Base-by-base conservation (phyloP, 2,113 vertebrate species). In the Mohoua ochrocephala region DNA sequence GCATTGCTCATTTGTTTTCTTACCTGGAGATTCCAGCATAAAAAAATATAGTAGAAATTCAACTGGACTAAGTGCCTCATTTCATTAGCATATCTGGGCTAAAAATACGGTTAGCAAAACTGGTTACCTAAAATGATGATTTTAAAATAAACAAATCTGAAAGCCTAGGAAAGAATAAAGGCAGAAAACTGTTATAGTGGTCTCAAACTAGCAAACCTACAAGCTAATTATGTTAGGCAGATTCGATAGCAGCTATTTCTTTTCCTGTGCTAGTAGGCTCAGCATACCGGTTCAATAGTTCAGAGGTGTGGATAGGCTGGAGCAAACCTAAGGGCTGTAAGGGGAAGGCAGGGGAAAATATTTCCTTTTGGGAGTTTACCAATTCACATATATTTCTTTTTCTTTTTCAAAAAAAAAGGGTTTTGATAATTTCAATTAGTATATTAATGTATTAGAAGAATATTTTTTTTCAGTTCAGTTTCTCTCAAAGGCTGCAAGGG, bases 391-490 rank as follows among this genome's bases (percentile, higher is more conserved):
- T 10, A 37, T 14, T 50, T 60, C 2, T 65, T 57, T 60, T 64
- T 49, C 20, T 39, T 21, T 59, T 52, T 9, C 12, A 1, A 27
- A 45, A 73, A 11, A 1, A 31, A 56, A 0, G 14, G 2, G 1
- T 11, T 11, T 69, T 73, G 28, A 31, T 57, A 42, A 35, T 63
- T 91, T 68, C 14, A 23, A 22, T 69, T 83, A 11, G 10, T 27
- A 37, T 57, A 49, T 15, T 41, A n/a, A 31, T 35, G 23, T 45
- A 35, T 31, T 20, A 56, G 53, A 79, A 61, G 1, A 35, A 61
- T 0, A 45, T 59, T 71, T 81, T 56, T 73, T 65, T 70, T 20
- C 33, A 30, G 7, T 79, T 83, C 30, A 42, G 14, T 73, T 73
- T 67, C 33, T 73, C 21, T 60, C 4, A 18, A 47, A 85, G 37